These are phyloP conservation scores for Apodemus agrarius DNA, from an alignment of 2,797 vertebrate genomes.

Conservation along the genomic window DNA sequence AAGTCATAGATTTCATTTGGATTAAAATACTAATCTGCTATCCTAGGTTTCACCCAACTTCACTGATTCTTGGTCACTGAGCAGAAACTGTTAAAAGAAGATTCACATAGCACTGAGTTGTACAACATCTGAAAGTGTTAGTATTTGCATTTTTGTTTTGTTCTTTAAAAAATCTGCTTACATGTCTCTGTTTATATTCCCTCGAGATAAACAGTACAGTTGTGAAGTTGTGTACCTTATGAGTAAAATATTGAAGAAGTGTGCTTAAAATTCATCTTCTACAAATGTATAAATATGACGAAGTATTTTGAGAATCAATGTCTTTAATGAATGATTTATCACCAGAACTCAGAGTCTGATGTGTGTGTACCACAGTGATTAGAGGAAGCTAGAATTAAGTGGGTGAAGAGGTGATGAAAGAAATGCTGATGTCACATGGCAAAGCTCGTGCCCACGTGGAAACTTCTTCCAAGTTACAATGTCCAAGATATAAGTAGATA, in stretches of 20 bases:
- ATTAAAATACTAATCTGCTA: background rate
- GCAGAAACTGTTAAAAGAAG: background rate
- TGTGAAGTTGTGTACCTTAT: background rate
- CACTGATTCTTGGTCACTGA: background rate
- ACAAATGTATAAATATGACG: background rate
- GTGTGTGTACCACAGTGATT: no score
- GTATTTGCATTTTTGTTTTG: background rate
- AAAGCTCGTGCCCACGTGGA: background rate
- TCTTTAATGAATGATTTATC: background rate
- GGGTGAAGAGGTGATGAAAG: background rate
- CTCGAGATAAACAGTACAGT: background rate
- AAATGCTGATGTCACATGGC: background rate
- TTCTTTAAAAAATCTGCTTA: background rate
- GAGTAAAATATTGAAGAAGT: background rate
- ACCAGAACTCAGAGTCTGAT: background rate
- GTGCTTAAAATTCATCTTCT: background rate
- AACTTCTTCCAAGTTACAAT: background rate
- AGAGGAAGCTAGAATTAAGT: background rate
- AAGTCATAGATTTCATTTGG: background rate
- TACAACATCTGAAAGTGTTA: background rate
- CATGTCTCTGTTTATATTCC: background rate
- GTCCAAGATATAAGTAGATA: background rate
- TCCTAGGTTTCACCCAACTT: background rate
- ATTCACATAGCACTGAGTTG: background rate
- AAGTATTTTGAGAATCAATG: background rate